These are phyloP conservation scores for Enteromius radiatus DNA, from an alignment of 2,797 vertebrate species.

Conservation along the genomic window DNA sequence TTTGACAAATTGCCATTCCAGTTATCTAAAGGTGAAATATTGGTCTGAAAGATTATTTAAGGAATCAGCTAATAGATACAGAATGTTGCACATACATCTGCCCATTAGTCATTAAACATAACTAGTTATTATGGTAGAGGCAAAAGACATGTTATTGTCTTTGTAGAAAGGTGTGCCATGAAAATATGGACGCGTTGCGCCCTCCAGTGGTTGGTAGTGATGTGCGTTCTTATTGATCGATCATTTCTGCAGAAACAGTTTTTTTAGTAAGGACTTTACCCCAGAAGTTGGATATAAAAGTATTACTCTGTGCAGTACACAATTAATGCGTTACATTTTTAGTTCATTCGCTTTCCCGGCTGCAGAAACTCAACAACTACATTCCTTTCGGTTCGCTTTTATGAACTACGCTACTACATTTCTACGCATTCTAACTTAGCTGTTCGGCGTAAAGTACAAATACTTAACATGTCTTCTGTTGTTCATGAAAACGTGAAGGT, in stretches of 20 bases:
- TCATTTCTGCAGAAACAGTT: neutral
- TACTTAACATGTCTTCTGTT: slow-evolving; percentile 44
- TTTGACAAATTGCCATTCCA: slow-evolving; percentile 19
- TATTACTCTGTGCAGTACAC: neutral
- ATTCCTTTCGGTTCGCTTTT: neutral
- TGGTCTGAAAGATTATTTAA: neutral
- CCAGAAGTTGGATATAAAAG: neutral
- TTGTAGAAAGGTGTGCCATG: neutral
- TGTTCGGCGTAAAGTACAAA: neutral
- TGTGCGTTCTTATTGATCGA: neutral
- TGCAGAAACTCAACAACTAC: neutral
- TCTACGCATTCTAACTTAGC: neutral
- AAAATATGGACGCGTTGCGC: neutral
- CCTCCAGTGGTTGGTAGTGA: neutral
- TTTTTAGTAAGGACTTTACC: slow-evolving; percentile 6
- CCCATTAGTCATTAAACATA: neutral
- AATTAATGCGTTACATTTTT: neutral
- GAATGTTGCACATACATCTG: neutral
- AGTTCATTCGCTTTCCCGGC: neutral
- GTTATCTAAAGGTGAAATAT: neutral
- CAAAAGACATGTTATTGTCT: neutral
- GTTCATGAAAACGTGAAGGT: slow-evolving; percentile 64
- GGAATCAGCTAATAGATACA: neutral
- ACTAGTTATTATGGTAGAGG: neutral
- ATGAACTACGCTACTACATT: neutral